Percentiles rank a stretch among this genome's conserved stretches.
Conservation (phyloP, 2,113 vertebrate genomes). For the Calypte anna region DNA sequence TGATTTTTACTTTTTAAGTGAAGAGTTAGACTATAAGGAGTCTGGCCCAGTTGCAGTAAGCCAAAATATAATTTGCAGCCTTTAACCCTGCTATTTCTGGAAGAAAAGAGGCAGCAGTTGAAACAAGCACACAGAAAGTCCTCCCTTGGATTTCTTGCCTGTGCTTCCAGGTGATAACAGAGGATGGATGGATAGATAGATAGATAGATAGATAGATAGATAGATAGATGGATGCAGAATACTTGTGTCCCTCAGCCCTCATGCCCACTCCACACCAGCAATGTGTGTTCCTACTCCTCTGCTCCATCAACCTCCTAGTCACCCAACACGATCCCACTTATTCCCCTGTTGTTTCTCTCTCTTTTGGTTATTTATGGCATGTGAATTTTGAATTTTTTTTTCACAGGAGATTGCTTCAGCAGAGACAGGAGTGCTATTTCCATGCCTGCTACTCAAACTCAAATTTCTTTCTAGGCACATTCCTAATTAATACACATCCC, state of each 20-base stretch:
- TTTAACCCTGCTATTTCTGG: neutral
- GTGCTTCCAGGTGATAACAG: neutral
- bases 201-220: too few relatives aligned
- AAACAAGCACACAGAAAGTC: neutral
- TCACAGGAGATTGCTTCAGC: neutral
- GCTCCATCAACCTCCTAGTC: neutral
- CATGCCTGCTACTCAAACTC: neutral
- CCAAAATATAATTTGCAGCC: neutral
- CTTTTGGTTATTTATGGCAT: neutral
- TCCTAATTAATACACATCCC: neutral
- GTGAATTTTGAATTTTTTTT: neutral
- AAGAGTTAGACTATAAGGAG: neutral
- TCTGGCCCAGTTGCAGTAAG: neutral
- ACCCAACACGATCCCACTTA: neutral
- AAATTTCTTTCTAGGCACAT: neutral
- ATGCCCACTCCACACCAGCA: neutral
- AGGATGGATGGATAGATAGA: neutral
- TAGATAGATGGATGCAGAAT: neutral
- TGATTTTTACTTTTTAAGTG: constrained; percentile 6
- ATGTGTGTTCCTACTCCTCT: neutral
- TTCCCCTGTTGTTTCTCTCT: neutral
- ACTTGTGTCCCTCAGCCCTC: neutral
- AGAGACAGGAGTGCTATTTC: neutral
- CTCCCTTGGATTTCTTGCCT: neutral
- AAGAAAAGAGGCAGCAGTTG: neutral